These are phyloP conservation scores for Tipula unca DNA, from an alignment of 2,888 invertebrate species.

Conservation along the genomic window DNA sequence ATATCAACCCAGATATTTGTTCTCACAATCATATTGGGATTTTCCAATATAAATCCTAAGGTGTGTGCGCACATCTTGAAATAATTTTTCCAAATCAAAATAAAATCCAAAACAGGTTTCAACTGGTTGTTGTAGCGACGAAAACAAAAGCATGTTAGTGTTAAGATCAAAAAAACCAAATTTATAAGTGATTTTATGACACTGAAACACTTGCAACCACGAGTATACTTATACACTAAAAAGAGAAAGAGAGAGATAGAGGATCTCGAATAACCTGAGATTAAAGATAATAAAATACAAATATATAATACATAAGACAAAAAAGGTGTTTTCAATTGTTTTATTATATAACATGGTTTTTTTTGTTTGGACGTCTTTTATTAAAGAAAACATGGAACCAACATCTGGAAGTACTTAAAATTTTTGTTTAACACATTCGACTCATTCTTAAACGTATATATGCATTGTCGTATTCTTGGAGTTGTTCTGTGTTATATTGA, in stretches of 20 bases:
- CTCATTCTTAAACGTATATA: background rate
- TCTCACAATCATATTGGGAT: background rate
- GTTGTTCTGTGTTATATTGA: background rate
- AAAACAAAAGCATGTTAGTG: background rate
- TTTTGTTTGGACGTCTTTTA: too few relatives aligned
- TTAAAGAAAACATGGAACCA: background rate
- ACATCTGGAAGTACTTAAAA: conserved; percentile 8
- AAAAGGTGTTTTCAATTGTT: conserved; percentile 3
- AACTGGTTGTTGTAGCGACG: background rate
- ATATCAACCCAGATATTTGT: background rate
- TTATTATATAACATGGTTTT: background rate
- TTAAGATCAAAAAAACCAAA: background rate
- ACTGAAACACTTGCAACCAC: background rate
- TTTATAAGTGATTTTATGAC: background rate
- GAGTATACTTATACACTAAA: background rate
- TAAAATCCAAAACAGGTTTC: conserved; percentile 1
- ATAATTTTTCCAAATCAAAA: background rate
- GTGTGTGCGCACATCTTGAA: background rate
- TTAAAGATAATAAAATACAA: background rate
- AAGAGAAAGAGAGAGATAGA: background rate
- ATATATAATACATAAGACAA: background rate
- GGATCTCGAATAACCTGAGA: background rate
- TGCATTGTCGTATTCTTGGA: background rate
- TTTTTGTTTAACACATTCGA: background rate
- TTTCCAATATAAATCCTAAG: background rate